Conservation (phyloP, 1,140 invertebrate genomes). For the Drosophila kikkawai region DNA sequence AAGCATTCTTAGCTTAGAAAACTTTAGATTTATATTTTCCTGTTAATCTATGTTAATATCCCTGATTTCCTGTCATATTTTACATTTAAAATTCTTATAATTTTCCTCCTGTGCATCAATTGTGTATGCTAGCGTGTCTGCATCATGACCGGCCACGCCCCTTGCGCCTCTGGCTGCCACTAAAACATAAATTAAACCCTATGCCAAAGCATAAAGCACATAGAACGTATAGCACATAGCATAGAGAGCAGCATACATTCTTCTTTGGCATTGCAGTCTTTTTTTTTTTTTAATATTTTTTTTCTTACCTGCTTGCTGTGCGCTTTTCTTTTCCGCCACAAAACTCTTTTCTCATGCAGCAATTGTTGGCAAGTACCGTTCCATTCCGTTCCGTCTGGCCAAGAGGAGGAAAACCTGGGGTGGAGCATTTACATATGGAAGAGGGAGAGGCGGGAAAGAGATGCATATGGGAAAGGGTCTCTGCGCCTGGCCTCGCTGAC, state of each 20-base stretch:
- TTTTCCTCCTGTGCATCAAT: slow-evolving; percentile 14
- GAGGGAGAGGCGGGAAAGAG: neutral
- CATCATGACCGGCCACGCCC: slow-evolving; percentile 48
- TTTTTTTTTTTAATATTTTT: neutral
- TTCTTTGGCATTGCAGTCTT: slow-evolving; percentile 29
- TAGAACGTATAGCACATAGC: slow-evolving; percentile 31
- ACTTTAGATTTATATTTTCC: neutral
- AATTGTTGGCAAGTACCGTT: slow-evolving; percentile 80
- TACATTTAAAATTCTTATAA: neutral
- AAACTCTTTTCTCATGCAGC: slow-evolving; percentile 74
- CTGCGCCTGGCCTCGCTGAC: slow-evolving; percentile 45
- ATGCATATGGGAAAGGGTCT: slow-evolving; percentile 8
- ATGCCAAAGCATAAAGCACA: slow-evolving; percentile 20
- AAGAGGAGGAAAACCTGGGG: slow-evolving; percentile 12
- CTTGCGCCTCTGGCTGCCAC: slow-evolving; percentile 38
- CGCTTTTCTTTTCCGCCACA: slow-evolving; percentile 69
- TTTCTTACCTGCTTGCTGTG: slow-evolving; percentile 19
- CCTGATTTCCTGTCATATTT: neutral
- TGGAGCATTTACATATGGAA: slow-evolving; percentile 50
- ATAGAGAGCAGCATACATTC: slow-evolving; percentile 41
- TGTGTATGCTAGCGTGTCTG: slow-evolving; percentile 47
- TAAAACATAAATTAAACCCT: slow-evolving; percentile 71
- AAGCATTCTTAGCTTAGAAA: too few relatives aligned
- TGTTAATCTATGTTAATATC: neutral
- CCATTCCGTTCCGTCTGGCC: slow-evolving; percentile 44